Percentiles rank a stretch among this genome's conserved stretches.
Conservation (phyloP, 2,888 invertebrate genomes). For the Teinopalpus imperialis region DNA sequence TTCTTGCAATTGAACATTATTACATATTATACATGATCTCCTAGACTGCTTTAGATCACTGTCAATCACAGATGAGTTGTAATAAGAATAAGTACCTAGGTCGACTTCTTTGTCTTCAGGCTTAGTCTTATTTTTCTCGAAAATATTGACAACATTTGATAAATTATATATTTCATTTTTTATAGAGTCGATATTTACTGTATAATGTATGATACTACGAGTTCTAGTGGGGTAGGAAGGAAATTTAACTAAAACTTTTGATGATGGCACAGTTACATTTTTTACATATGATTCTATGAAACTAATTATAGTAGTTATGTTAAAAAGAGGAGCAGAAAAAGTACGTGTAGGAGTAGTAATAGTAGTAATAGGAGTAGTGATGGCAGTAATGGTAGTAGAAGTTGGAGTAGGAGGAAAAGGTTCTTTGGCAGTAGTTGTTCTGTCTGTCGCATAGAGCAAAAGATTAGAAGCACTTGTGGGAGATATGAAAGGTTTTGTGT, state of each 20-base stretch:
- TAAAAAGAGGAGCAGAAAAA: too few relatives aligned
- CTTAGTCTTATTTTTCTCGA: too few relatives aligned
- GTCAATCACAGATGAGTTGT: constrained; percentile 26
- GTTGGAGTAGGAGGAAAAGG: neutral
- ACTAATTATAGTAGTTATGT: neutral
- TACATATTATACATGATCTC: constrained; percentile 56
- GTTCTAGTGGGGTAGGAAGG: constrained; percentile 10
- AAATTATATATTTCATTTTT: constrained; percentile 34
- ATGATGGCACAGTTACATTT: neutral
- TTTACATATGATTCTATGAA: neutral
- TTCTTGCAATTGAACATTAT: constrained; percentile 48
- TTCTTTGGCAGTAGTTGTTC: too few relatives aligned
- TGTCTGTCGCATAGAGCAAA: too few relatives aligned
- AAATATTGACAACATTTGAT: constrained; percentile 37
- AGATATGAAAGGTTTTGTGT: too few relatives aligned
- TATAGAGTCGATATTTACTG: neutral
- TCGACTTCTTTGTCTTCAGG: constrained; percentile 1
- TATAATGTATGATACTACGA: neutral
- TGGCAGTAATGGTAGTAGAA: neutral
- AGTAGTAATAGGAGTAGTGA: neutral
- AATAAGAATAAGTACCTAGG: constrained; percentile 18
- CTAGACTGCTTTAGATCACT: constrained; percentile 27
- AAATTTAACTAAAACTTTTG: too few relatives aligned
- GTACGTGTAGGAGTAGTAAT: neutral
- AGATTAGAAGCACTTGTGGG: too few relatives aligned